Percentiles rank a stretch among this genome's conserved stretches.
Conservation (phyloP, 2,113 vertebrate species). For the Ciconia stormi region DNA sequence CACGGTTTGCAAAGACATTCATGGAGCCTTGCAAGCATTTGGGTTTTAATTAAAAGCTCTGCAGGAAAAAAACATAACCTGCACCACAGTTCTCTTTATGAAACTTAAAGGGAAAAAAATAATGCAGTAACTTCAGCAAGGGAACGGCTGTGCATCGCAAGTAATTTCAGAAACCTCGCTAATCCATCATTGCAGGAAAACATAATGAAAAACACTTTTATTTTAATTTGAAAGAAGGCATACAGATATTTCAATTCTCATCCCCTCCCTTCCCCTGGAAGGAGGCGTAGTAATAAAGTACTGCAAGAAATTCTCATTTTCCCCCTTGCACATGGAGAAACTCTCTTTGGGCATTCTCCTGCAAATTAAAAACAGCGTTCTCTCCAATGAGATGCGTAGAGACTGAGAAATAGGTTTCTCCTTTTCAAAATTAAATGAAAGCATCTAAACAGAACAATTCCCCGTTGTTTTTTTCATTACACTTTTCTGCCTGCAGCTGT, state of each 20-base stretch:
- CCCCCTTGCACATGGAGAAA: accelerated
- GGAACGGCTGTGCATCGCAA: accelerated
- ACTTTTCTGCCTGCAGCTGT: neutral
- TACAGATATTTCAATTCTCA: neutral
- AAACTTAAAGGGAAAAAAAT: neutral
- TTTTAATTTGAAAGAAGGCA: neutral
- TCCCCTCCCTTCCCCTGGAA: neutral
- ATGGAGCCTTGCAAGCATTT: neutral
- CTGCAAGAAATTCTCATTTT: neutral
- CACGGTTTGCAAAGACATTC: neutral
- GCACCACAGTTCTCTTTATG: neutral
- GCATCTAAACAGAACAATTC: neutral
- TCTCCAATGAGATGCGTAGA: neutral
- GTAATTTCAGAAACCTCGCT: neutral
- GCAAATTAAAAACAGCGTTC: neutral
- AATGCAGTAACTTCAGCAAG: neutral
- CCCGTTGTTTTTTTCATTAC: accelerated
- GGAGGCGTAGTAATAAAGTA: neutral
- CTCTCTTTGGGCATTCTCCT: neutral
- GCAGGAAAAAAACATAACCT: neutral
- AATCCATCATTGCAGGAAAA: neutral
- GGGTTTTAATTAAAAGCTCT: neutral
- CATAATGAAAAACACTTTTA: neutral
- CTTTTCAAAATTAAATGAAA: neutral
- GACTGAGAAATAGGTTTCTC: neutral